phyloP scores from a whole-genome alignment of 1,140 invertebrate genomes.

The Kradibia gibbosae region DNA sequence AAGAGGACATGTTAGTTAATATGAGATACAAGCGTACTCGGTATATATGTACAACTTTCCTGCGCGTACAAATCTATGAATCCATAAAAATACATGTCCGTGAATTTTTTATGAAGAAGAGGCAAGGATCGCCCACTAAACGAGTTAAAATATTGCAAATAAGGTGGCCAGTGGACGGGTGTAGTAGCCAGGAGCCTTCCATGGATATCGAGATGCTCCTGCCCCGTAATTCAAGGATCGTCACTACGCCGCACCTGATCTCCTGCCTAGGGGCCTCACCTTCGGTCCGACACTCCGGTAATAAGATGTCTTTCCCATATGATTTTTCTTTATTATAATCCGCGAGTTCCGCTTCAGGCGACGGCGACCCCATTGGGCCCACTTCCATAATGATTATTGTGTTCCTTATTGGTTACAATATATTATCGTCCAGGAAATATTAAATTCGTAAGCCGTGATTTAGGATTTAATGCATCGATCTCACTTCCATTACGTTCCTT shows the following conservation, averaged over 20 bases:
- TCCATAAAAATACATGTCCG: too few species aligned
- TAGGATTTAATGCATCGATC: background rate
- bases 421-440: slow-evolving; percentile 23
- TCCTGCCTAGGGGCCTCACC: slow-evolving; percentile 42
- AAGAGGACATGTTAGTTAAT: too few species aligned
- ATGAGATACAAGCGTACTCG: too few species aligned
- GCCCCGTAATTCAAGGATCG: slow-evolving; percentile 15
- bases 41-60: too few species aligned
- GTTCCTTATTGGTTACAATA: slow-evolving; percentile 38
- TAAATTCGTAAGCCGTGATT: slow-evolving; percentile 35
- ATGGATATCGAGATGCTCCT: background rate
- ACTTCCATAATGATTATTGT: slow-evolving; percentile 28
- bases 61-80: too few species aligned
- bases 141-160: slow-evolving; percentile 43
- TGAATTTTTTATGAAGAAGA: too few species aligned
- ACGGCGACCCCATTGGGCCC: background rate
- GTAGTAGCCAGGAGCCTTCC: slow-evolving; percentile 20
- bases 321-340: slow-evolving; percentile 58
- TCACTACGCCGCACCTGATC: slow-evolving; percentile 18
- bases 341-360: slow-evolving; percentile 37
- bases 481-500: background rate
- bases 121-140: too few species aligned
- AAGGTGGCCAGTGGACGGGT: background rate
- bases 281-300: slow-evolving; percentile 45
- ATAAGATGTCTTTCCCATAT: slow-evolving; percentile 58